Base-by-base conservation (phyloP, 1,140 invertebrate genomes). In the Bombus superbus region DNA sequence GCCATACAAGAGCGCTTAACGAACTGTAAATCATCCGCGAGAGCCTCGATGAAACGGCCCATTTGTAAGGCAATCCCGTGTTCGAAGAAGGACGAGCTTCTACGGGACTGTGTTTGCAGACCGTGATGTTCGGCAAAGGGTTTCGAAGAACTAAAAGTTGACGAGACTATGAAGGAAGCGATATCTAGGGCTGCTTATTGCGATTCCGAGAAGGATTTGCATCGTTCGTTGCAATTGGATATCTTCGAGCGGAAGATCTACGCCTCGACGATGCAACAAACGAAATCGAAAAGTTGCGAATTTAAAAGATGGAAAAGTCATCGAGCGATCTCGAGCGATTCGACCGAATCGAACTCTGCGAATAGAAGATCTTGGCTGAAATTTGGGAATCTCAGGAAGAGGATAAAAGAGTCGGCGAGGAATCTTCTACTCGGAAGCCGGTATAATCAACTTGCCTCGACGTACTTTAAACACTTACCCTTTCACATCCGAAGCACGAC, bases 11-110 rank as follows among this genome's bases (percentile, higher is more conserved):
- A 69, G 22, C 40, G 59, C 42, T 80, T 88, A 89, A 89, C 87
- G 87, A 89, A 74, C 83, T 88, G 82, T 88, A 88, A 89, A 88
- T 74, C 74, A 35, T 71, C 38, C 44, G 53, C 59, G 42, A 44
- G 40, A 64, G 69, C 62, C 11, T 40, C 9, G 35, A 11, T 10
- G n/a, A 47, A 40, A 66, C 11, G 57, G 8, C 40, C 22, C 57
- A 75, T 47, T 83, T 57, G 44, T 28, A 18, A 42, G 18, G 44
- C 35, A 40, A 35, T n/a, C 25, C 15, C 32, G 25, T 64, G 9
- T n/a, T 40, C 3, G 2, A 8, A 2, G n/a, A 18, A 6, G 28
- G 2, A 69, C 22, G 3, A 11, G 9, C 59, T 62, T 66, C 5
- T 35, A 9, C 62, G n/a, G 13, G 62, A 66, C 32, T 35, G 1